Evolutionary conservation across 2,888 invertebrate genomes (phyloP).

Genomic region (Hirtodrosophila trivittata): DNA sequence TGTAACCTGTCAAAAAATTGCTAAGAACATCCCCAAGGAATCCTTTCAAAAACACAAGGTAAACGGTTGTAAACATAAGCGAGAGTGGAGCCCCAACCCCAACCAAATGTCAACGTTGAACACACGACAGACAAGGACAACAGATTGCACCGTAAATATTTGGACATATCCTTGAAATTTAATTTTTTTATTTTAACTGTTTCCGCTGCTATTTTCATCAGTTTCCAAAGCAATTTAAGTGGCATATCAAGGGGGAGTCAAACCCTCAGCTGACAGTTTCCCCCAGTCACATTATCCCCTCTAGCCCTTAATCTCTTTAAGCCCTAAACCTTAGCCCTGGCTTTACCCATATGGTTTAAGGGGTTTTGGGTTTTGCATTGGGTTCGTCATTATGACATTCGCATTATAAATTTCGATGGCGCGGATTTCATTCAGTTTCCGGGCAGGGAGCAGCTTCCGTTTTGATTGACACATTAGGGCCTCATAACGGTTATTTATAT

Average conservation of each 20-base stretch:
- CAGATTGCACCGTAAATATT: slow-evolving; percentile 44
- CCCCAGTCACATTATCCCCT: slow-evolving; percentile 2
- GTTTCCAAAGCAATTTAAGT: slow-evolving; percentile 30
- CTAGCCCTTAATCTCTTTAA: slow-evolving; percentile 13
- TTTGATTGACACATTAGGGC: slow-evolving; percentile 36
- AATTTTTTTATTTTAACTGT: no score
- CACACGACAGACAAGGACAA: slow-evolving; percentile 19
- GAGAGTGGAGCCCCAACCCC: not conserved
- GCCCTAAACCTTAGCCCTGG: slow-evolving; percentile 7
- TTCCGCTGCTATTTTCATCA: slow-evolving; percentile 12
- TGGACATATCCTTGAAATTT: slow-evolving; percentile 38
- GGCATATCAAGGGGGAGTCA: slow-evolving; percentile 20
- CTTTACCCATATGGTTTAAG: slow-evolving; percentile 19
- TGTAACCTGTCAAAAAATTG: slow-evolving; percentile 22
- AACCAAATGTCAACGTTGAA: slow-evolving; percentile 31
- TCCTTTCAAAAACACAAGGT: slow-evolving; percentile 7
- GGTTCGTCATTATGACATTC: slow-evolving; percentile 15
- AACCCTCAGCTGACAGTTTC: slow-evolving; percentile 10
- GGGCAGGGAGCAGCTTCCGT: slow-evolving; percentile 1
- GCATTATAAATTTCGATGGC: slow-evolving; percentile 29
- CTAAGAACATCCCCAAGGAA: slow-evolving; percentile 1
- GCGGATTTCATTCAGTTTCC: slow-evolving; percentile 11
- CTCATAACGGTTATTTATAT: slow-evolving; percentile 15
- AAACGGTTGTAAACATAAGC: slow-evolving; percentile 11
- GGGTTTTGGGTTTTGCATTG: not conserved